phyloP scores from a whole-genome alignment of 2,113 vertebrate genomes.

The Ptychochromis oligacanthus region DNA sequence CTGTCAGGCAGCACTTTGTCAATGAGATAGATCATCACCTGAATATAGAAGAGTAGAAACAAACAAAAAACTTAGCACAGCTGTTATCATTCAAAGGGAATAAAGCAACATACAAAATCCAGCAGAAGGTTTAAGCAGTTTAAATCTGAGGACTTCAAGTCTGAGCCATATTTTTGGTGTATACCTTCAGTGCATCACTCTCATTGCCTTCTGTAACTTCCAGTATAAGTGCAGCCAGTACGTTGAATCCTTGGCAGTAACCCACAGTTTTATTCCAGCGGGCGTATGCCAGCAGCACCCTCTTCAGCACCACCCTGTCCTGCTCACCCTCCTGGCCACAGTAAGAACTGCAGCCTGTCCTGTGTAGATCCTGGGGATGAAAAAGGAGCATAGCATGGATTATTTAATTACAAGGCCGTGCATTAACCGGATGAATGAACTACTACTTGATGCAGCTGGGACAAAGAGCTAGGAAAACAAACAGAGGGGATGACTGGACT shows the following conservation, averaged over 20 bases:
- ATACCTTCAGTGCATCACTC: conserved; percentile 75
- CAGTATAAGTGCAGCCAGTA: conserved; percentile 73
- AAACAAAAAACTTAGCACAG: neutral
- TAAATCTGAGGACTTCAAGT: neutral
- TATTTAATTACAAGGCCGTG: neutral
- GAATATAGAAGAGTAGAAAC: neutral
- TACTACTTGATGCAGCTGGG: neutral
- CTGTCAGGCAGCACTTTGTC: conserved; percentile 98
- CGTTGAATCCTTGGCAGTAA: conserved; percentile 78
- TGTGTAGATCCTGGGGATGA: conserved; percentile 74
- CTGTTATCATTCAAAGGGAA: neutral
- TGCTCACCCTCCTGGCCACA: conserved; percentile 77
- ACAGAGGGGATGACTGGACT: conserved; percentile 26
- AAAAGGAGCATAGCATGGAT: neutral
- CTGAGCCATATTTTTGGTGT: neutral
- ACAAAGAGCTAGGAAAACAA: neutral
- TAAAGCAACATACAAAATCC: neutral
- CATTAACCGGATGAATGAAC: neutral
- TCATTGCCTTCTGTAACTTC: conserved; percentile 73
- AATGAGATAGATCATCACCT: conserved; percentile 99
- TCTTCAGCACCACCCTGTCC: conserved; percentile 77
- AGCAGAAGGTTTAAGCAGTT: neutral
- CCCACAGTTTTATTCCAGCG: conserved; percentile 77
- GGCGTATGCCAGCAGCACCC: conserved; percentile 73
- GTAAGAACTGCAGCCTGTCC: conserved; percentile 77